Conservation (phyloP, 2,113 vertebrate genomes). For the Tympanuchus pallidicinctus region DNA sequence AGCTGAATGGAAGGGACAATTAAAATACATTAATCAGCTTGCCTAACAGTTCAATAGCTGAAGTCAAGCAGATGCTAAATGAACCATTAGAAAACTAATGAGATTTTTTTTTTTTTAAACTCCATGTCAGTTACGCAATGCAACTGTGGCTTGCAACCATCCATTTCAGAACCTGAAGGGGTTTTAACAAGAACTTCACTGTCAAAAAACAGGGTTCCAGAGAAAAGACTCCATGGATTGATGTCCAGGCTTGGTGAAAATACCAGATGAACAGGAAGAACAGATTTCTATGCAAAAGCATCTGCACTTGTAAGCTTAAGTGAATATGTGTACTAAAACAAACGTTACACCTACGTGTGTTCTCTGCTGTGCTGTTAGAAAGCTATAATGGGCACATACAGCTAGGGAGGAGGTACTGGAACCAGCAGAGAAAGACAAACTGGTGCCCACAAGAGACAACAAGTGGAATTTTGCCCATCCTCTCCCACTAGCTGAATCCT, state of each 20-base stretch:
- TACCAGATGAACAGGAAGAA: not conserved
- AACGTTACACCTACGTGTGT: fast-evolving
- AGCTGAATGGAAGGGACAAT: not conserved
- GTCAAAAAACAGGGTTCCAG: not conserved
- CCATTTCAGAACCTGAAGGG: not conserved
- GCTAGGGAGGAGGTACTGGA: not conserved
- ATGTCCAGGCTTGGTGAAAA: not conserved
- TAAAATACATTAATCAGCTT: not conserved
- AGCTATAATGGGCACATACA: not conserved
- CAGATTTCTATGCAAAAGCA: not conserved
- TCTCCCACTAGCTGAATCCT: not conserved
- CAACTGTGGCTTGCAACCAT: not conserved
- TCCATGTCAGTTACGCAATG: not conserved
- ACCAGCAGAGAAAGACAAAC: not conserved
- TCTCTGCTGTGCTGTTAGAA: not conserved
- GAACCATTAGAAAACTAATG: not conserved
- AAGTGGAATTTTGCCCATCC: not conserved
- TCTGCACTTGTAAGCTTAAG: not conserved
- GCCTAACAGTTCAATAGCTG: not conserved
- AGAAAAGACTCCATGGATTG: not conserved
- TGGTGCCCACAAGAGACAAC: not conserved
- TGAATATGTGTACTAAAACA: fast-evolving
- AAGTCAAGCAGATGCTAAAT: not conserved
- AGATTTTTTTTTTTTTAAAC: not conserved
- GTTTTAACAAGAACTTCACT: not conserved